These are phyloP conservation scores for Trichonephila clavipes DNA, from an alignment of 1,140 invertebrate species.

Conservation along the genomic window DNA sequence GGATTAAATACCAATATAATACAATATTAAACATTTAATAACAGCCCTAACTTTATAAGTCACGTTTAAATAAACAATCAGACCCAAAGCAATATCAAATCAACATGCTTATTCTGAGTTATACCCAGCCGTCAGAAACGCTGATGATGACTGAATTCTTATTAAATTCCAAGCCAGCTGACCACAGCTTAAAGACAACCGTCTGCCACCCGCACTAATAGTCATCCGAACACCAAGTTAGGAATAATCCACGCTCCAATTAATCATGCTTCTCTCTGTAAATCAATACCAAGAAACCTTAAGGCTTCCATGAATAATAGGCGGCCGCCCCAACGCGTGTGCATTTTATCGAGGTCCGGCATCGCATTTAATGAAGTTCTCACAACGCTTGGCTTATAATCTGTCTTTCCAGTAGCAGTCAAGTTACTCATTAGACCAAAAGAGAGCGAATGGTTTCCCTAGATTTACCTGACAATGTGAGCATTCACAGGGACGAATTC, in stretches of 20 bases:
- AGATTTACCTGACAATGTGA: not conserved
- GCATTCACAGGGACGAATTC: not conserved
- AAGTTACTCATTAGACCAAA: not conserved
- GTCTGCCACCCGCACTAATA: not conserved
- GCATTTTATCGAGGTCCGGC: conserved; percentile 33
- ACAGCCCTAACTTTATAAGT: not conserved
- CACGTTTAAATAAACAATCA: not conserved
- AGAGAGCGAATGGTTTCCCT: not conserved
- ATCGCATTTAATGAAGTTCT: conserved; percentile 18
- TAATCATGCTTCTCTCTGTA: not conserved
- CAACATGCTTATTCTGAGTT: not conserved
- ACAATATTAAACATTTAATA: not conserved
- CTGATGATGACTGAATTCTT: not conserved
- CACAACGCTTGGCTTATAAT: not conserved
- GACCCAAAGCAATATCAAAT: not conserved
- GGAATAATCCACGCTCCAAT: not conserved
- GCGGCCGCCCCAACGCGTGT: too few species aligned
- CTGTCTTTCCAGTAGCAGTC: not conserved
- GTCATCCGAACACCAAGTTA: not conserved
- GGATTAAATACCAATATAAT: not conserved
- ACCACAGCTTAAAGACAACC: conserved; percentile 11
- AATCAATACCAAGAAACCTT: not conserved
- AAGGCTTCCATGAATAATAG: not conserved
- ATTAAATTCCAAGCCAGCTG: not conserved
- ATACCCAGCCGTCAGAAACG: too few species aligned